A percentile compares a stretch with the other conserved stretches of the same genome.
These are phyloP conservation scores for Alaudala cheleensis DNA, from an alignment of 2,113 vertebrate genomes.

Conservation along the genomic window DNA sequence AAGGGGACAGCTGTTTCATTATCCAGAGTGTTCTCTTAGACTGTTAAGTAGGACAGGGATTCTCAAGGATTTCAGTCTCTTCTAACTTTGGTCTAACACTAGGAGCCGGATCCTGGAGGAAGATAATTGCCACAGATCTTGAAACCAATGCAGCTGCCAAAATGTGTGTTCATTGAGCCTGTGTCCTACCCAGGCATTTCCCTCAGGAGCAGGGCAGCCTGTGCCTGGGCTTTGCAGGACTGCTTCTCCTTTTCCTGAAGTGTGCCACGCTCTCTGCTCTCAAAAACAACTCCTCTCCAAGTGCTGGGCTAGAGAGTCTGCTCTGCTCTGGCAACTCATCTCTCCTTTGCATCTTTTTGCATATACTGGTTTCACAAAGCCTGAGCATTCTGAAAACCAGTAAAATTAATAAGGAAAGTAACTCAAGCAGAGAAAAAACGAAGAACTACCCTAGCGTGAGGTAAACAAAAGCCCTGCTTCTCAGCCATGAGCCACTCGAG, in stretches of 20 bases:
- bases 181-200: background rate
- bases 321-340: background rate
- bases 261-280: background rate
- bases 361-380: conserved; percentile 40
- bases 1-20: background rate
- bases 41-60: background rate
- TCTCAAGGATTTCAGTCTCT: background rate
- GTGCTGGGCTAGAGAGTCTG: background rate
- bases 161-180: background rate
- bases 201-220: background rate
- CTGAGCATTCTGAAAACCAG: background rate
- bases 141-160: background rate
- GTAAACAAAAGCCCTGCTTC: conserved; percentile 32
- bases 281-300: background rate
- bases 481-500: fast-evolving
- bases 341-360: conserved; percentile 38
- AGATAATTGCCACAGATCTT: background rate
- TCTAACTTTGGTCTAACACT: background rate
- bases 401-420: conserved; percentile 36
- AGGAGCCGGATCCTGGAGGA: background rate
- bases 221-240: background rate
- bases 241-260: background rate
- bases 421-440: conserved; percentile 41
- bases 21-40: background rate
- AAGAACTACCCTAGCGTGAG: background rate